phyloP scores from a whole-genome alignment of 2,888 invertebrate species.

The Drosophila rellima region DNA sequence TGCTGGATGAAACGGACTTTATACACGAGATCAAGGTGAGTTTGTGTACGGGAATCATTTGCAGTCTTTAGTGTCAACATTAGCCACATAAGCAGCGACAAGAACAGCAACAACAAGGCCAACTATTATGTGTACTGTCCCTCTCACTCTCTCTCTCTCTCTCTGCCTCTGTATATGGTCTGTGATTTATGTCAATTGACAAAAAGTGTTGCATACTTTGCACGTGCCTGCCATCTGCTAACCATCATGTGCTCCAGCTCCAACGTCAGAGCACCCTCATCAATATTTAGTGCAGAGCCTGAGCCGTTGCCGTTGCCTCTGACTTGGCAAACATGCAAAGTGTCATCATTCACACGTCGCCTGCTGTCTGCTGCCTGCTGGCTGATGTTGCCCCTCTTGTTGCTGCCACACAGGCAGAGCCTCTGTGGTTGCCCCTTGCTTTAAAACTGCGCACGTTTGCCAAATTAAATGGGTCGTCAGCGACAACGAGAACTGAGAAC shows the following conservation, averaged over 20 bases:
- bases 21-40: slow-evolving; percentile 95
- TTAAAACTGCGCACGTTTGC: slow-evolving; percentile 81
- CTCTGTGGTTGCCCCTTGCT: slow-evolving; percentile 49
- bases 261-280: slow-evolving; percentile 62
- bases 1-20: slow-evolving; percentile 95
- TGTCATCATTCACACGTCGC: slow-evolving; percentile 83
- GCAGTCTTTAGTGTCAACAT: slow-evolving; percentile 54
- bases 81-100: slow-evolving; percentile 51
- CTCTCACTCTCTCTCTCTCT: not conserved
- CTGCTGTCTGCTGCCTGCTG: slow-evolving; percentile 33
- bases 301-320: slow-evolving; percentile 31
- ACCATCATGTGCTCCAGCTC: slow-evolving; percentile 22
- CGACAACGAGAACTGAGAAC: slow-evolving; percentile 25
- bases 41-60: slow-evolving; percentile 16
- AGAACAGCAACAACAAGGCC: slow-evolving; percentile 6
- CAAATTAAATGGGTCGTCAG: slow-evolving; percentile 81
- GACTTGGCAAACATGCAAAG: slow-evolving; percentile 82
- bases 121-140: slow-evolving; percentile 2
- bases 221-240: slow-evolving; percentile 67
- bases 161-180: slow-evolving; percentile 9
- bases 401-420: slow-evolving; percentile 14
- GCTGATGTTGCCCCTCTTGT: slow-evolving; percentile 15
- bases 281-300: slow-evolving; percentile 76
- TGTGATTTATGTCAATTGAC: slow-evolving; percentile 68
- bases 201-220: slow-evolving; percentile 79